Conservation (phyloP, 2,888 invertebrate species). For the Nomada fabriciana region DNA sequence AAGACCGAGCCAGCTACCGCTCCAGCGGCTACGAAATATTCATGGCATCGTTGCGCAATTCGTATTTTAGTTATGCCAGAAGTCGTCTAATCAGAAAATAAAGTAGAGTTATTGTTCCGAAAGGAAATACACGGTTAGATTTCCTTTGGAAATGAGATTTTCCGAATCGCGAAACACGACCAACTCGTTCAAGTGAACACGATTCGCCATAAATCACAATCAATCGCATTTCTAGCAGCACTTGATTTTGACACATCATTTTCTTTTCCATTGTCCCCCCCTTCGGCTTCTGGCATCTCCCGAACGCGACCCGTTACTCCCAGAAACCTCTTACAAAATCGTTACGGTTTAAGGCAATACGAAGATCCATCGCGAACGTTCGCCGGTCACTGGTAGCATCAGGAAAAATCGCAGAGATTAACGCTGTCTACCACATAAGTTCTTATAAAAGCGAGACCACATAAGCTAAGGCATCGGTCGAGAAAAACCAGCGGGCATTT, state of each 20-base stretch:
- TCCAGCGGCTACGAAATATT: conserved; percentile 72
- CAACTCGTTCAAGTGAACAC: conserved; percentile 65
- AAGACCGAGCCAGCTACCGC: conserved; percentile 73
- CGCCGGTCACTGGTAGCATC: conserved; percentile 33
- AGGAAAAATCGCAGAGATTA: conserved; percentile 71
- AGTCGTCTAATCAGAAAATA: no score
- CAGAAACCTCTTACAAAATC: not conserved
- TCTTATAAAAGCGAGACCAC: conserved; percentile 64
- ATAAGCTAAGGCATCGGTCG: conserved; percentile 25
- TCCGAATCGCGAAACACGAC: conserved; percentile 74
- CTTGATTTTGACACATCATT: conserved; percentile 68
- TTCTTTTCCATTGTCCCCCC: conserved; percentile 21
- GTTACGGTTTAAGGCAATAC: conserved; percentile 35
- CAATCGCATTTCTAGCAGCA: conserved; percentile 71
- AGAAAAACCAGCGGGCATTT: conserved; percentile 59
- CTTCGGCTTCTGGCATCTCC: not conserved
- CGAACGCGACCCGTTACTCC: not conserved
- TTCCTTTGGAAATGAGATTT: conserved; percentile 69
- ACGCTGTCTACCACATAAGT: conserved; percentile 73
- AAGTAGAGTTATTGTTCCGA: no score
- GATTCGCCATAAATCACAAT: conserved; percentile 77
- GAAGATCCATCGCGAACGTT: conserved; percentile 47
- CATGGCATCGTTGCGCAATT: conserved; percentile 63
- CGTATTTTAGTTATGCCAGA: not conserved
- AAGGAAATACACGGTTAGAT: conserved; percentile 31